phyloP scores from a whole-genome alignment of 1,140 invertebrate species.

The Spodoptera litura region DNA sequence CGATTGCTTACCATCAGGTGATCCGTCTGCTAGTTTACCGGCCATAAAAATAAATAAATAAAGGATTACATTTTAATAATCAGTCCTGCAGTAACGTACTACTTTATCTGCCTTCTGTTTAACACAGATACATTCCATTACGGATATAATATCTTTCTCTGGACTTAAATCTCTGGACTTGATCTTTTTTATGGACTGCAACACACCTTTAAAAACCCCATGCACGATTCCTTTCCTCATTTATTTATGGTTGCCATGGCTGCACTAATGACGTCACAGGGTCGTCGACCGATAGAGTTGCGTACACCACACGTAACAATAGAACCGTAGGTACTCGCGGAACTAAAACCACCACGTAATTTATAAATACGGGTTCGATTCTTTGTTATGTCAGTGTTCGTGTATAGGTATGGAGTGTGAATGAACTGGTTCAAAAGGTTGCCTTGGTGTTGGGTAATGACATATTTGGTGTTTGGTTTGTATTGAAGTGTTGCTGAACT shows the following conservation, averaged over 20 bases:
- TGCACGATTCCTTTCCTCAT: background rate
- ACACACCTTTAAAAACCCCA: background rate
- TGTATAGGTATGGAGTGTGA: constrained; percentile 12
- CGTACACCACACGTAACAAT: constrained; percentile 22
- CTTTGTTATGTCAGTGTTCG: constrained; percentile 27
- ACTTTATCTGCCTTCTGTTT: no score
- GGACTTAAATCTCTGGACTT: no score
- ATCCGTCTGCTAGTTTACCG: no score
- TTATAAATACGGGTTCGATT: constrained; percentile 34
- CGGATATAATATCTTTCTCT: background rate
- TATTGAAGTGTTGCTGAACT: no score
- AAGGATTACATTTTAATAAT: no score
- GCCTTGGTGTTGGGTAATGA: background rate
- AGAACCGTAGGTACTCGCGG: constrained; percentile 17
- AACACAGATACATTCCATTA: background rate
- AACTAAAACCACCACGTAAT: constrained; percentile 14
- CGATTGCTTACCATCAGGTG: no score
- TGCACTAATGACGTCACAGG: constrained; percentile 14
- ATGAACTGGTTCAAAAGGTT: constrained; percentile 6
- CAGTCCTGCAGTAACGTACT: no score
- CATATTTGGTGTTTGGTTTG: background rate
- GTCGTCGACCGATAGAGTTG: constrained; percentile 35
- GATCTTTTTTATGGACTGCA: no score
- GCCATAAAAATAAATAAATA: no score
- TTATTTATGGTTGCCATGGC: constrained; percentile 1